These are phyloP conservation scores for Cavia aperea DNA, from an alignment of 2,113 vertebrate genomes.

Conservation along the genomic window DNA sequence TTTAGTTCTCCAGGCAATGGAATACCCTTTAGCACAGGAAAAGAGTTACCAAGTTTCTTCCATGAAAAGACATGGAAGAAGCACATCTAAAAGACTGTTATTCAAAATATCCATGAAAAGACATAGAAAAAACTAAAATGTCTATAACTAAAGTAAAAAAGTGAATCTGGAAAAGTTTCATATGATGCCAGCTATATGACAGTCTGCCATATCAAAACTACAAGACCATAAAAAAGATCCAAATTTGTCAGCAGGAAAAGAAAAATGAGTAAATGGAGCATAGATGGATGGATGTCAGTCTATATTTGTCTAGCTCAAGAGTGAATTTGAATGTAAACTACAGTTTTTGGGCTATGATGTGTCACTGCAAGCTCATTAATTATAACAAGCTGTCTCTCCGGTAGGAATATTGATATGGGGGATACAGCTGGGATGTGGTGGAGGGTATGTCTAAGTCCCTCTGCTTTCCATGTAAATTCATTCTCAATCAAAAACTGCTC, in stretches of 20 bases:
- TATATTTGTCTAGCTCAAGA: not conserved
- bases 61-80: not conserved
- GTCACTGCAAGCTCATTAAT: not conserved
- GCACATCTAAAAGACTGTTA: too few species aligned
- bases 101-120: not conserved
- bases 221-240: not conserved
- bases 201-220: not conserved
- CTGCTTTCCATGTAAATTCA: not conserved
- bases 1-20: not conserved
- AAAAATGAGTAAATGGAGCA: too few species aligned
- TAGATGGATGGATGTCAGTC: rapidly evolving
- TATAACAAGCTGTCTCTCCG: not conserved
- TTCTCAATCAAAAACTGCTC: not conserved
- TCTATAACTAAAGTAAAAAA: not conserved
- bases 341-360: not conserved
- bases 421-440: not conserved
- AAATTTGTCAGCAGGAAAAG: not conserved
- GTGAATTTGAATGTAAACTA: not conserved
- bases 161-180: not conserved
- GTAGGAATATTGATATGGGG: not conserved
- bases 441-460: too few species aligned
- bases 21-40: not conserved
- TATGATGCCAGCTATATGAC: not conserved
- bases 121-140: not conserved
- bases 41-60: not conserved